phyloP scores from a whole-genome alignment of 2,113 vertebrate species.

The Mormoops blainvillei region DNA sequence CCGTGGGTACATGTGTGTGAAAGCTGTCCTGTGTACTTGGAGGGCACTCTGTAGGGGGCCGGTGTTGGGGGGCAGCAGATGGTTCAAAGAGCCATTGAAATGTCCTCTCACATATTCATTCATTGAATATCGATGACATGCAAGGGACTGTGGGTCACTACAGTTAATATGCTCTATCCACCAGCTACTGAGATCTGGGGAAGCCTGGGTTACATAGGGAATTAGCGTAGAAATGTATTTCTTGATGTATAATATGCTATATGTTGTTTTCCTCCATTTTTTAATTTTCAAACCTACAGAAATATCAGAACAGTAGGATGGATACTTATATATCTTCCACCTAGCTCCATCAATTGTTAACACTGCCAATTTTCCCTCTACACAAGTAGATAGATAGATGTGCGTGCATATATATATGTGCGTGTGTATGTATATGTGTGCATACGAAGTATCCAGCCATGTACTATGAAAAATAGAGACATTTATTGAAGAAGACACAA shows the following conservation, averaged over 20 bases:
- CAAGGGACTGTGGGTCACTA: neutral
- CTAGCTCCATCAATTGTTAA: neutral
- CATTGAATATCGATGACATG: neutral
- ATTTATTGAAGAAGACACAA: too few species aligned
- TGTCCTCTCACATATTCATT: neutral
- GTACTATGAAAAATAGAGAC: too few species aligned
- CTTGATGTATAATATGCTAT: neutral
- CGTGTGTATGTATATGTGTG: too few species aligned
- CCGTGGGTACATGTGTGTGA: neutral
- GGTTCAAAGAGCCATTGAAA: neutral
- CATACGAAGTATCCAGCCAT: too few species aligned
- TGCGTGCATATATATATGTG: too few species aligned
- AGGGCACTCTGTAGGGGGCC: neutral
- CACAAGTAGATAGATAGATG: neutral
- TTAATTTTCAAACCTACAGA: neutral
- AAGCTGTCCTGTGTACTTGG: neutral
- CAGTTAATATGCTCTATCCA: neutral
- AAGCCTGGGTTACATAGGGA: neutral
- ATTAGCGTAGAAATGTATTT: neutral
- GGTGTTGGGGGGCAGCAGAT: neutral
- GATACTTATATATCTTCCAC: neutral
- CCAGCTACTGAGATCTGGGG: neutral
- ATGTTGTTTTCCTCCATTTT: neutral
- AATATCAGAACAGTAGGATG: neutral
- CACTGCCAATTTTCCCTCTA: neutral